Evolutionary conservation across 2,797 vertebrate genomes (phyloP).

Genomic region (Takifugu ocellatus): DNA sequence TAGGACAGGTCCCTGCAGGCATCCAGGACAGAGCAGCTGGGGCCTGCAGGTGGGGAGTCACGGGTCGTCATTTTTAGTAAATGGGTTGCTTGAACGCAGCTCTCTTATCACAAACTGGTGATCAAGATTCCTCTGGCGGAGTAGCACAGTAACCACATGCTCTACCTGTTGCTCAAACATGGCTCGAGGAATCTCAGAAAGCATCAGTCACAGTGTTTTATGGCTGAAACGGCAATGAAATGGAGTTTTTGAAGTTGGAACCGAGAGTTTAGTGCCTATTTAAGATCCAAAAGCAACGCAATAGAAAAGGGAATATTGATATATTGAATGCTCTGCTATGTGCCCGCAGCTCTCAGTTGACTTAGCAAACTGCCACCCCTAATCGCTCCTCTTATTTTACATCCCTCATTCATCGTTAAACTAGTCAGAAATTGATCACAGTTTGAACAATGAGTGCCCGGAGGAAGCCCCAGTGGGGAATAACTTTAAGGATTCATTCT

Average conservation of each 20-base stretch:
- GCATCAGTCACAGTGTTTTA: too few relatives aligned
- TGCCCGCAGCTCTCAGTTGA: conserved; percentile 16
- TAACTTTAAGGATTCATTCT: conserved; percentile 9
- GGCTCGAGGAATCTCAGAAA: too few relatives aligned
- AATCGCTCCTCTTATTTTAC: conserved; percentile 17
- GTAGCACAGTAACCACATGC: not conserved
- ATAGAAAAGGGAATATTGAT: not conserved
- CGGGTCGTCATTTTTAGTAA: too few relatives aligned
- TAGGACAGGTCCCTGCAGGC: too few relatives aligned
- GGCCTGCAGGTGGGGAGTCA: too few relatives aligned
- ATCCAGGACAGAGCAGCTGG: too few relatives aligned
- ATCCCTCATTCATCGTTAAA: conserved; percentile 17
- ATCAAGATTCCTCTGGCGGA: not conserved
- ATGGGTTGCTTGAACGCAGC: not conserved
- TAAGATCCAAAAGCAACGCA: not conserved
- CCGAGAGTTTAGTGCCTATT: not conserved
- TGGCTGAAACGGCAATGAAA: too few relatives aligned
- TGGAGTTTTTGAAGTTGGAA: not conserved
- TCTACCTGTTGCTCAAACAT: too few relatives aligned
- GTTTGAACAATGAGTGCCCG: conserved; percentile 33
- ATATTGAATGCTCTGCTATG: too few relatives aligned
- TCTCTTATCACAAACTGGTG: not conserved
- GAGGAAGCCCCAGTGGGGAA: conserved; percentile 7
- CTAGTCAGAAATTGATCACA: conserved; percentile 33
- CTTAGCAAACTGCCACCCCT: conserved; percentile 25